Base-by-base conservation (phyloP, 2,888 invertebrate species). In the Leptinotarsa rubiginosa region DNA sequence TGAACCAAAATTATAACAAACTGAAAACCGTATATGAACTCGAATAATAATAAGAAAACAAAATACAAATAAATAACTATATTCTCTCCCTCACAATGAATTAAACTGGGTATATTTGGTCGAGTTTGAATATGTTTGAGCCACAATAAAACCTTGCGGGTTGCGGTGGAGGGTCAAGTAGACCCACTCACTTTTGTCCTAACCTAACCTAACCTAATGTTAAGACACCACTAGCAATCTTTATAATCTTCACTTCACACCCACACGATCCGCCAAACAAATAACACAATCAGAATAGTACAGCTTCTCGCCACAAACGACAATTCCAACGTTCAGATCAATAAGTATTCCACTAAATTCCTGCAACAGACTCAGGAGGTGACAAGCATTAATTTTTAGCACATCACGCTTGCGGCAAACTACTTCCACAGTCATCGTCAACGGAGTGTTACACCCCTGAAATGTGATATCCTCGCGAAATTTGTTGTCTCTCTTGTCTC, bases 341-440 rank as follows among this genome's bases (percentile, higher is more conserved):
- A 62, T 62, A 16, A n/a, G 5, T 5, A 31, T n/a, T 13, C 25
- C 10, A n/a, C 5, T 62, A 62, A 62, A 62, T 62, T 62, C 16
- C 62, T 4, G 5, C 31, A 22, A 31, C 15, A 31, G 16, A 10
- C 62, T n/a, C 62, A 16, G 1, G 12, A 31, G 62, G n/a, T 16
- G 31, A 25, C 31, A n/a, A 25, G n/a, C 25, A 25, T 31, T 25
- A 62, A 62, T 62, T 62, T 62, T 62, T 16, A n/a, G 25, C 62
- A 62, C 62, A 62, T 31, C 25, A 25, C 31, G 4, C 62, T n/a
- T 62, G n/a, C 25, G 31, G 41, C 41, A 31, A 31, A 62, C 31
- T 62, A 31, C 15, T 62, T 56, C 56, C 13, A 62, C 62, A 62
- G 31, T 62, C 62, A 62, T 25, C n/a, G 10, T 18, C 56, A 56